Percentiles rank a stretch among this genome's conserved stretches.
Evolutionary conservation across 1,140 invertebrate species (phyloP).

Genomic region (Atta cephalotes): DNA sequence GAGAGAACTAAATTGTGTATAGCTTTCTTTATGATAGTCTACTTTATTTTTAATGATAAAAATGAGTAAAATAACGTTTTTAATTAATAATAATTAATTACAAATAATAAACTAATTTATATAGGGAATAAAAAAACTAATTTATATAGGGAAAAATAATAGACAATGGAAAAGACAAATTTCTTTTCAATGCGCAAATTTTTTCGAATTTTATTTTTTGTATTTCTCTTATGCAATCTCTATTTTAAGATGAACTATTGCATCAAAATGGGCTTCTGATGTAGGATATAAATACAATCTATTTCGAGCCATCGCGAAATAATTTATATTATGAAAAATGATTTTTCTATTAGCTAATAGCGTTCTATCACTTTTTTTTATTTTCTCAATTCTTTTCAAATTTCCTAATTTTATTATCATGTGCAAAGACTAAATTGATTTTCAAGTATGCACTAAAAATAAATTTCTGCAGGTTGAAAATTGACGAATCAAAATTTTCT

Average conservation of each 20-base stretch:
- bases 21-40: background rate
- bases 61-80: background rate
- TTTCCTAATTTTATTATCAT: conserved; percentile 9
- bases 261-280: conserved; percentile 9
- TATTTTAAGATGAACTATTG: conserved; percentile 26
- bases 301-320: background rate
- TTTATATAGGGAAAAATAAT: background rate
- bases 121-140: background rate
- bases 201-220: conserved; percentile 14
- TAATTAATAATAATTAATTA: background rate
- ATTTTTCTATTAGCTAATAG: conserved; percentile 15
- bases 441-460: background rate
- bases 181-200: background rate
- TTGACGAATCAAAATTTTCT: no score
- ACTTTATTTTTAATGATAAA: background rate
- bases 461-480: no score
- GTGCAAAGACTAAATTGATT: background rate
- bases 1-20: background rate
- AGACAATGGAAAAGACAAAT: background rate
- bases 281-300: conserved; percentile 10
- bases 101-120: background rate
- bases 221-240: conserved; percentile 9
- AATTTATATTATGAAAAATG: background rate
- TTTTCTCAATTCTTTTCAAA: background rate
- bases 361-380: background rate